Percentiles rank a stretch among this genome's conserved stretches.
These are phyloP conservation scores for Etheostoma spectabile DNA, from an alignment of 2,113 vertebrate genomes.

Conservation along the genomic window DNA sequence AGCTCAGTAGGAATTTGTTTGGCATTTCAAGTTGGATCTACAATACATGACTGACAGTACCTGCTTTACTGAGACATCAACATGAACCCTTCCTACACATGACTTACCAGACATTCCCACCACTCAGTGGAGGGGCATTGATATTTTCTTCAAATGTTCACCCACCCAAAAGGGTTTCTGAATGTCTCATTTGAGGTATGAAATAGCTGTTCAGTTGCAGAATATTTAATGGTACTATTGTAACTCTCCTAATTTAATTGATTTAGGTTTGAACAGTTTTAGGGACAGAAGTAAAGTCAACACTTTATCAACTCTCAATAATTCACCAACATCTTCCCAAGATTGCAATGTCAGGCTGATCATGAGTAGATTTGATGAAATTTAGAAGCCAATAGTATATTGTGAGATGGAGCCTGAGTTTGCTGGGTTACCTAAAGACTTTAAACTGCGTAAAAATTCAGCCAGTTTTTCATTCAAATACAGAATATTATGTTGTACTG, in stretches of 20 bases:
- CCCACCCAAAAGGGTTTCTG: not conserved
- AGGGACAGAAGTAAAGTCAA: not conserved
- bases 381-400: not conserved
- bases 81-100: conserved; percentile 51
- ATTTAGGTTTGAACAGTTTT: conserved; percentile 2
- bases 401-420: not conserved
- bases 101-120: conserved; percentile 21
- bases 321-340: not conserved
- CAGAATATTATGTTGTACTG: not conserved
- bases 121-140: conserved; percentile 32
- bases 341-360: not conserved
- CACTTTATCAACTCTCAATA: not conserved
- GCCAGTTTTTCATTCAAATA: not conserved
- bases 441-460: not conserved
- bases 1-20: conserved; percentile 41
- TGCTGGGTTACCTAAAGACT: not conserved
- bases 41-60: conserved; percentile 39
- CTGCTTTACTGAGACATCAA: conserved; percentile 36
- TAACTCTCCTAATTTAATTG: not conserved
- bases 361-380: conserved; percentile 6
- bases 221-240: not conserved
- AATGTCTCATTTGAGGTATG: not conserved
- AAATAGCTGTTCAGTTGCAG: not conserved
- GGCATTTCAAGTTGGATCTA: conserved; percentile 54
- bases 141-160: conserved; percentile 34